Base-by-base conservation (phyloP, 2,797 vertebrate species). In the Acridotheres tristis region DNA sequence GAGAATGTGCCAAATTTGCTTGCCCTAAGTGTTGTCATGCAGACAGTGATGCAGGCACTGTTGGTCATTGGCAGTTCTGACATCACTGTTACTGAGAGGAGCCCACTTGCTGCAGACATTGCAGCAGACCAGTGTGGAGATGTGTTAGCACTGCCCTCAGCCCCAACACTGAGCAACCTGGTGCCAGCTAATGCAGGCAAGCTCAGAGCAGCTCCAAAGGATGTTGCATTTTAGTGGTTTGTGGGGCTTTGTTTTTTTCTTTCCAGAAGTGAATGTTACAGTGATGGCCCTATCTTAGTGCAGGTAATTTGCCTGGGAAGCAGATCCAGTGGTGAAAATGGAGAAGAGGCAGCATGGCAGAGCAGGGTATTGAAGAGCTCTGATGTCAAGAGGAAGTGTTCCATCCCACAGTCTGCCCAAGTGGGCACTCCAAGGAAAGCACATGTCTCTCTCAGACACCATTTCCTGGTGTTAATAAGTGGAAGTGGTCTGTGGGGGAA, bases 401-500 rank as follows among this genome's bases (percentile, higher is more conserved):
- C 48, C 32, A 40, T 81, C 58, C 76, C 32, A 51, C 57, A 23
- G 65, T 82, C 78, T 81, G 62, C 50, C 73, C 26, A 55, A 90
- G 51, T 43, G 59, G 54, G 13, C 0, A 1, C 32, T 58, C 51
- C 36, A 50, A 27, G 26, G 27, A 90, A 55, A 87, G 38, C 86
- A 54, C 5, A 2, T 85, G 78, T 66, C 45, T 79, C 43, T 85
- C 57, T 80, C n/a, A 43, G 82, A 85, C 66, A 73, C 51, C 27
- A 11, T 57, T 91, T 94, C 76, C 78, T 85, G 55, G 29, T 77
- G 32, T 80, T 84, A 68, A 14, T 68, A 89, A 88, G 85, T 92
- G 91, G 93, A 95, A 95, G 92, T 91, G 62, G 82, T 92, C 79
- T 88, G 58, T 8, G 40, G 42, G 29, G 82, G 89, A 96, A 95